Conservation (phyloP, 2,888 invertebrate species). For the Drosophila neotestacea region DNA sequence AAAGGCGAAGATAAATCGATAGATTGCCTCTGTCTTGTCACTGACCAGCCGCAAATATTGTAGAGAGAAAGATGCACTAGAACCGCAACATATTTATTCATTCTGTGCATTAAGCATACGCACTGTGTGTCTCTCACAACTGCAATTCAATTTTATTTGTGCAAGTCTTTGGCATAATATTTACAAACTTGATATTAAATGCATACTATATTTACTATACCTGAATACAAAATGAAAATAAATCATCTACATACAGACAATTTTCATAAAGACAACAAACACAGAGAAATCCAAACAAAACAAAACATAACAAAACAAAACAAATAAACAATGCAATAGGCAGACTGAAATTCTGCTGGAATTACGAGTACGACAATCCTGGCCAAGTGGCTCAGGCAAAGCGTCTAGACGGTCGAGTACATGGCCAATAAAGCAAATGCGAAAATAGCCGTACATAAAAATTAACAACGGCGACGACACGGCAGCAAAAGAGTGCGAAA, state of each 20-base stretch:
- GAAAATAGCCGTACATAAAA: slow-evolving; percentile 67
- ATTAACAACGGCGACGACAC: slow-evolving; percentile 78
- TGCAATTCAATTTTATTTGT: slow-evolving; percentile 45
- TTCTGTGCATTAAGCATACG: slow-evolving; percentile 50
- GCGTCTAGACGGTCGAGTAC: slow-evolving; percentile 28
- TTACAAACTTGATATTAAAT: slow-evolving; percentile 43
- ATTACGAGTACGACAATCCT: background rate
- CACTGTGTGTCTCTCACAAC: slow-evolving; percentile 22
- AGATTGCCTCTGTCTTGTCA: slow-evolving; percentile 48
- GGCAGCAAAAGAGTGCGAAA: slow-evolving; percentile 59
- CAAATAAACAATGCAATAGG: slow-evolving; percentile 27
- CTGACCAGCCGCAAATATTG: slow-evolving; percentile 60
- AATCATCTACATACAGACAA: slow-evolving; percentile 41
- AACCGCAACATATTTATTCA: slow-evolving; percentile 65
- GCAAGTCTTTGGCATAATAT: slow-evolving; percentile 59
- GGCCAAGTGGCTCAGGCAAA: slow-evolving; percentile 4
- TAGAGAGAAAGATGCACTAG: background rate
- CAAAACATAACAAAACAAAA: slow-evolving; percentile 16
- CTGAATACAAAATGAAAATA: slow-evolving; percentile 45
- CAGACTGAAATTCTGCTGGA: background rate
- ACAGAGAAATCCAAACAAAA: slow-evolving; percentile 47
- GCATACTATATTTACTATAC: slow-evolving; percentile 54
- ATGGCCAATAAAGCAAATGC: slow-evolving; percentile 77
- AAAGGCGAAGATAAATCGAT: slow-evolving; percentile 73
- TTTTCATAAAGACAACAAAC: slow-evolving; percentile 57